Evolutionary conservation across 1,140 invertebrate species (phyloP).

Genomic region (Cydia pomonella): DNA sequence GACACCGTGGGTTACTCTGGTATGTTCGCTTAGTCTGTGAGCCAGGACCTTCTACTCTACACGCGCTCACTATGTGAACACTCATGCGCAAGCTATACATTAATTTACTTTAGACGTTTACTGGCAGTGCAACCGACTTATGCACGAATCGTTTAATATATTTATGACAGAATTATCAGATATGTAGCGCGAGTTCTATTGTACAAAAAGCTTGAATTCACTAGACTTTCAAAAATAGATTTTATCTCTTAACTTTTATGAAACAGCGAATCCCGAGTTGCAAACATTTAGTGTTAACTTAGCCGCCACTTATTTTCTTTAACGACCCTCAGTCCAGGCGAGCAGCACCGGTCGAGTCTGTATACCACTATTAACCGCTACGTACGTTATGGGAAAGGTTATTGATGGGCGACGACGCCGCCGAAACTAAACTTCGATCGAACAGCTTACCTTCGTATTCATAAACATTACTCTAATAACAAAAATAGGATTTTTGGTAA

Average conservation of each 20-base stretch:
- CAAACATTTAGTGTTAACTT: conserved; percentile 30
- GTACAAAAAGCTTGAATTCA: conserved; percentile 48
- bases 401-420: neutral
- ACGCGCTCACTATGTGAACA: conserved; percentile 58
- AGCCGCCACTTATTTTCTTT: conserved; percentile 42
- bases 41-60: conserved; percentile 43
- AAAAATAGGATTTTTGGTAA: conserved; percentile 76
- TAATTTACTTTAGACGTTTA: conserved; percentile 51
- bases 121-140: conserved; percentile 70
- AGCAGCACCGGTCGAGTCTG: conserved; percentile 50
- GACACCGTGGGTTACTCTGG: neutral
- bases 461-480: conserved; percentile 73
- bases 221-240: conserved; percentile 38
- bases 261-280: conserved; percentile 18
- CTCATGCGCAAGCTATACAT: conserved; percentile 52
- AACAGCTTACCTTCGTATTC: conserved; percentile 61
- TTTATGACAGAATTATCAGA: conserved; percentile 67
- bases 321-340: conserved; percentile 38
- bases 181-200: conserved; percentile 66
- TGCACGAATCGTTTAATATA: conserved; percentile 55
- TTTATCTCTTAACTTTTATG: conserved; percentile 27
- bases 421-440: conserved; percentile 57
- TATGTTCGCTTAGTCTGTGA: conserved; percentile 1
- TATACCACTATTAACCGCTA: conserved; percentile 44
- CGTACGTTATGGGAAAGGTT: conserved; percentile 38